Percentiles rank a stretch among this genome's conserved stretches.
These are phyloP conservation scores for Lepidocyrtoides sp. DNA, from an alignment of 2,888 invertebrate species.

Conservation along the genomic window DNA sequence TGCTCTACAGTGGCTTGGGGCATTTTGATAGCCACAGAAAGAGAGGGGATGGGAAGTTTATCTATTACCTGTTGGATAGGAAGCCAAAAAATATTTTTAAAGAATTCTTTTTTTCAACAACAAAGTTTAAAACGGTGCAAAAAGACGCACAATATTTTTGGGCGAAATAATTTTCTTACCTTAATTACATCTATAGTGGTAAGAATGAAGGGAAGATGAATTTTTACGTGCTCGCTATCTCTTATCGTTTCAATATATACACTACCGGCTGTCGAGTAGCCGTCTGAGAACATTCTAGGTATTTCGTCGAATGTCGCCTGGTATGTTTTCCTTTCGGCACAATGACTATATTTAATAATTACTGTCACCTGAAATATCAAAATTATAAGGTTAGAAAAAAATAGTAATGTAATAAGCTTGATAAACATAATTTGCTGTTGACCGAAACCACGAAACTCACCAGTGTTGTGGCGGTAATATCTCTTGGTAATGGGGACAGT, in stretches of 20 bases:
- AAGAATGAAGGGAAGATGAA: constrained; percentile 83
- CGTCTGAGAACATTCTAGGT: constrained; percentile 85
- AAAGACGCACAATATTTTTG: too few species aligned
- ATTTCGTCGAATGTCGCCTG: constrained; percentile 85
- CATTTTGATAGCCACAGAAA: constrained; percentile 84
- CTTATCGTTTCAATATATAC: constrained; percentile 84
- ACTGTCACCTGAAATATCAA: constrained; percentile 83
- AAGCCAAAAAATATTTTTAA: too few species aligned
- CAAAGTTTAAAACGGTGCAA: too few species aligned
- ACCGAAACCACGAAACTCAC: constrained; percentile 76
- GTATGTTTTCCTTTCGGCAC: constrained; percentile 84
- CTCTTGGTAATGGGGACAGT: constrained; percentile 84
- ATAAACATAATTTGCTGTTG: not conserved
- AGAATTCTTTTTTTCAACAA: too few species aligned
- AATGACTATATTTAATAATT: constrained; percentile 84
- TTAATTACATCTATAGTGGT: constrained; percentile 84
- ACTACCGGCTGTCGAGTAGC: constrained; percentile 83
- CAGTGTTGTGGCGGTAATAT: constrained; percentile 85
- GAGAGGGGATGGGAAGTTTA: constrained; percentile 84
- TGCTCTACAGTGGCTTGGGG: constrained; percentile 80
- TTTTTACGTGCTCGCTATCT: constrained; percentile 85
- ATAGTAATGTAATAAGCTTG: too few species aligned
- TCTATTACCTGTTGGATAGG: constrained; percentile 77
- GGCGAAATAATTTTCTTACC: constrained; percentile 73
- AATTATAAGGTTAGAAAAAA: not conserved